Conservation (phyloP, 92 coral and sea anemone genomes). For the Phenganax stokvisi region DNA sequence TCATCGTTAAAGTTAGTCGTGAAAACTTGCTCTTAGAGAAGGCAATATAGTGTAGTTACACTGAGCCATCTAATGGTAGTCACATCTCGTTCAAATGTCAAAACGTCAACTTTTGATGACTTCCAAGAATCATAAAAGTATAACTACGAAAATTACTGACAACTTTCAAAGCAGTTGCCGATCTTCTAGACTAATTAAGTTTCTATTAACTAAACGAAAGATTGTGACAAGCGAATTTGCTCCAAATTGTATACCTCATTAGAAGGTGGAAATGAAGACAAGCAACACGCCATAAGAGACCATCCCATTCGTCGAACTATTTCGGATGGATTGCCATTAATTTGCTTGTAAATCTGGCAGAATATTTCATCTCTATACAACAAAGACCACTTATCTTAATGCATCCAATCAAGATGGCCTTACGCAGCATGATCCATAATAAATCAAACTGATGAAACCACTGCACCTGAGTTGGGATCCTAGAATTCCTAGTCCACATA, state of each 20-base stretch:
- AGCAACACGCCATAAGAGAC: constrained; percentile 76
- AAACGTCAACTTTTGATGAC: not conserved
- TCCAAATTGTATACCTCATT: constrained; percentile 45
- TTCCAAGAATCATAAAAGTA: not conserved
- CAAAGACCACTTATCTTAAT: not conserved
- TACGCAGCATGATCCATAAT: not conserved
- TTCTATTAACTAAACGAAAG: not conserved
- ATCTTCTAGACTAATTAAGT: not conserved
- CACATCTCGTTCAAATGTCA: no score
- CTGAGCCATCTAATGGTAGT: no score
- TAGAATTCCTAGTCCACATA: constrained; percentile 69
- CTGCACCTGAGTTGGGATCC: constrained; percentile 63
- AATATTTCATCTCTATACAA: constrained; percentile 73
- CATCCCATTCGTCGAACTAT: constrained; percentile 68
- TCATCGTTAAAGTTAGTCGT: no score
- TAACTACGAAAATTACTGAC: not conserved
- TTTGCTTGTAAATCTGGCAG: constrained; percentile 79
- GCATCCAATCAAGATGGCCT: not conserved
- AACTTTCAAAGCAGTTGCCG: not conserved
- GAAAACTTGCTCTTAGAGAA: no score
- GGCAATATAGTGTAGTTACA: no score
- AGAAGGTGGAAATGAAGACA: constrained; percentile 74
- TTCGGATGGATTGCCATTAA: constrained; percentile 55
- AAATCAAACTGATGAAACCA: not conserved
- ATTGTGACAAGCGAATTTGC: no score